Conservation (phyloP, 2,113 vertebrate species). For the Orcinus orca region DNA sequence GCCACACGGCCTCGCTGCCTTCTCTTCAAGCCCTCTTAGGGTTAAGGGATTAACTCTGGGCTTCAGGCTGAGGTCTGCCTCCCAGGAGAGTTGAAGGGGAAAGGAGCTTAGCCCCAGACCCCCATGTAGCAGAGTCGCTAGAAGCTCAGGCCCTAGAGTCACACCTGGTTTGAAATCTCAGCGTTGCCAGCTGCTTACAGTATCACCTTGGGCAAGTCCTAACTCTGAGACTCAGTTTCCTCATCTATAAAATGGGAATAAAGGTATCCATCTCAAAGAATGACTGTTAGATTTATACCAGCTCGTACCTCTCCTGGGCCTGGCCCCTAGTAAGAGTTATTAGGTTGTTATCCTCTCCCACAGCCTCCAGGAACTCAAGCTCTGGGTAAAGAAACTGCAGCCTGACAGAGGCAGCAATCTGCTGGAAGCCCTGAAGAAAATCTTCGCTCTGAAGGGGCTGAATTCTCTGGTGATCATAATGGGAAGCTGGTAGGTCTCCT, state of each 20-base stretch:
- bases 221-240: neutral
- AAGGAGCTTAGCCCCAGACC: neutral
- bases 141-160: neutral
- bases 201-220: neutral
- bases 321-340: neutral
- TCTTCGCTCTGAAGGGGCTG: conserved; percentile 73
- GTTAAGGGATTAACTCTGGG: neutral
- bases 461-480: conserved; percentile 83
- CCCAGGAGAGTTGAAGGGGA: neutral
- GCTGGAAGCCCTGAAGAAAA: conserved; percentile 81
- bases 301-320: neutral
- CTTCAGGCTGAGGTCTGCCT: neutral
- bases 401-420: conserved; percentile 82
- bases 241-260: neutral
- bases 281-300: neutral
- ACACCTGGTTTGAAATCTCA: neutral
- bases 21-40: neutral
- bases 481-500: conserved; percentile 83
- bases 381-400: conserved; percentile 81
- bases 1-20: neutral
- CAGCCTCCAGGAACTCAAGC: conserved; percentile 84
- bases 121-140: rapidly evolving
- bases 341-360: neutral
- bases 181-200: neutral
- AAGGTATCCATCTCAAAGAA: neutral